Evolutionary conservation across 1,140 invertebrate species (phyloP).

Genomic region (Cheumatopsyche charites): DNA sequence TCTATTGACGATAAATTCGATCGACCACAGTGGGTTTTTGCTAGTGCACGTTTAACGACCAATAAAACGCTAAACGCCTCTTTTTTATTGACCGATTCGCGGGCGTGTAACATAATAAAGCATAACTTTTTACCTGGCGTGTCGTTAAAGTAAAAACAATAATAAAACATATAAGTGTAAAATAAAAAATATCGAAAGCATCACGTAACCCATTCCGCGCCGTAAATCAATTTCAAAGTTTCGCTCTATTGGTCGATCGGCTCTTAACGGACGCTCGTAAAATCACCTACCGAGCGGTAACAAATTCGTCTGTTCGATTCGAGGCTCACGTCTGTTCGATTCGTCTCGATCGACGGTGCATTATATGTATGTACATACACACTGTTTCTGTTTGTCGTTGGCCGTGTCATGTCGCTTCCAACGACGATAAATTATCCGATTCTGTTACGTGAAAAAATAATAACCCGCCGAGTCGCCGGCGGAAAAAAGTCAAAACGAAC

Average conservation of each 20-base stretch:
- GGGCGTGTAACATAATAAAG: conserved; percentile 21
- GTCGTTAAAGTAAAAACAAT: conserved; percentile 3
- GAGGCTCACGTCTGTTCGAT: too few species aligned
- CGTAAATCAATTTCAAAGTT: conserved; percentile 42
- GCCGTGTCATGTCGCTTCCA: conserved; percentile 18
- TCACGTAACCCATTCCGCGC: conserved; percentile 37
- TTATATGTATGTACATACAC: too few species aligned
- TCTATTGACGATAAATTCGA: conserved; percentile 23
- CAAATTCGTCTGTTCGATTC: too few species aligned
- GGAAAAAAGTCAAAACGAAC: not conserved
- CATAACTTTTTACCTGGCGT: conserved; percentile 24
- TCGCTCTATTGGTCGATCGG: conserved; percentile 41
- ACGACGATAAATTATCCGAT: conserved; percentile 38
- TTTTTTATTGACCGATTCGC: conserved; percentile 26
- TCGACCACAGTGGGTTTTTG: conserved; percentile 22
- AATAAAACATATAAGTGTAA: not conserved
- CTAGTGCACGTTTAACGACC: conserved; percentile 21
- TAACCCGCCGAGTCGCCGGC: not conserved
- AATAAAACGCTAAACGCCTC: conserved; percentile 26
- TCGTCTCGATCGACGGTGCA: not conserved
- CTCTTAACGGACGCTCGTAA: conserved; percentile 39
- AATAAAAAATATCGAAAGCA: conserved; percentile 16
- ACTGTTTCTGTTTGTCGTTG: not conserved
- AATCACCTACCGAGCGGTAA: conserved; percentile 15
- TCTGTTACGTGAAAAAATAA: conserved; percentile 16